Conservation (phyloP, 1,140 invertebrate species). For the Radopholus similis region DNA sequence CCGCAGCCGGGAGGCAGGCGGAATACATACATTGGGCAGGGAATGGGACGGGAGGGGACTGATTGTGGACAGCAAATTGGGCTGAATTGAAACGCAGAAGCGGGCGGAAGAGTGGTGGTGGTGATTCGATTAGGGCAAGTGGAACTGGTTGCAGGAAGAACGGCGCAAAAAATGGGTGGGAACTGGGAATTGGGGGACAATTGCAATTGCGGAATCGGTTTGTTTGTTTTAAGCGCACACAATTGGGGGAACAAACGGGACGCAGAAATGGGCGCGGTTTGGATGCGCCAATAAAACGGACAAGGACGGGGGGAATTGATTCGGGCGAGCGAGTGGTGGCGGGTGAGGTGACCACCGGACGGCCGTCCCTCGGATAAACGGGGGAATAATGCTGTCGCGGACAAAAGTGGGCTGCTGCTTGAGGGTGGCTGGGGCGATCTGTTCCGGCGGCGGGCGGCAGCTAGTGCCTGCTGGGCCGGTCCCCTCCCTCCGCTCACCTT, state of each 20-base stretch:
- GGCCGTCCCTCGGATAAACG: not conserved
- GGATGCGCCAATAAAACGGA: not conserved
- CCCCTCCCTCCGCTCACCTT: not conserved
- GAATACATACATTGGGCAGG: too few species aligned
- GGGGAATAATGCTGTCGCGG: not conserved
- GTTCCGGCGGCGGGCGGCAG: not conserved
- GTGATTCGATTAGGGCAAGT: not conserved
- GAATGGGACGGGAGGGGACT: too few species aligned
- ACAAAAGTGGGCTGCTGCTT: not conserved
- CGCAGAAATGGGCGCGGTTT: not conserved
- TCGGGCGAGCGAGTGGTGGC: not conserved
- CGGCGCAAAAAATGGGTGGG: not conserved
- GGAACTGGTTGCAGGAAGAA: not conserved
- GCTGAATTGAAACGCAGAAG: too few species aligned
- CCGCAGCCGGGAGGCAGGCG: too few species aligned
- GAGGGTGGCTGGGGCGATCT: not conserved
- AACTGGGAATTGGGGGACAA: not conserved
- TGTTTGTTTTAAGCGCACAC: constrained; percentile 1
- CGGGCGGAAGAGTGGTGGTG: not conserved
- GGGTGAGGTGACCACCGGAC: not conserved
- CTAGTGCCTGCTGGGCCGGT: not conserved
- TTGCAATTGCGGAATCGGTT: not conserved
- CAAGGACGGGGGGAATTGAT: not conserved
- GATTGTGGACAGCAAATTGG: too few species aligned
- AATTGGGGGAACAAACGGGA: not conserved